Evolutionary conservation across 2,113 vertebrate species (phyloP).

Genomic region (Tenrec ecaudatus): DNA sequence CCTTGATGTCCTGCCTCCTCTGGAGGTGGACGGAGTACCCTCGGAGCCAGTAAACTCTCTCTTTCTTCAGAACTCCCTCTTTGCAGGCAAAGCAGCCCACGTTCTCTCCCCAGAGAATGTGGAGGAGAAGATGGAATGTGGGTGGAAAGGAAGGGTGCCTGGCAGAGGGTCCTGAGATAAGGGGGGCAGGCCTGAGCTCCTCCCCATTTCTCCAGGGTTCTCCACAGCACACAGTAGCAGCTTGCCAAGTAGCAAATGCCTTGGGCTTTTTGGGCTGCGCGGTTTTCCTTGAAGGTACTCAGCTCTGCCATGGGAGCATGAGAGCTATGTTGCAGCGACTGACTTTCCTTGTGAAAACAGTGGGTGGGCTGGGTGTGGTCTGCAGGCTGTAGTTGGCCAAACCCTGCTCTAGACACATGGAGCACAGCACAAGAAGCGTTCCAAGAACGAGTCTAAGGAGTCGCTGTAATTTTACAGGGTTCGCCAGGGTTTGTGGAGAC

Average conservation of each 20-base stretch:
- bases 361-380: background rate
- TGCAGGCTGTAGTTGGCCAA: background rate
- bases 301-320: background rate
- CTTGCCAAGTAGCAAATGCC: background rate
- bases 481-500: background rate
- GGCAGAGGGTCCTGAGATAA: background rate
- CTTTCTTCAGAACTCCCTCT: constrained; percentile 38
- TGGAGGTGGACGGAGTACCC: background rate
- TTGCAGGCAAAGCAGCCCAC: constrained; percentile 29
- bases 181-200: background rate
- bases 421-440: constrained; percentile 16
- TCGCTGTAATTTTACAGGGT: background rate
- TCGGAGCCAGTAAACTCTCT: constrained; percentile 11
- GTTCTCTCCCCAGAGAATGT: background rate
- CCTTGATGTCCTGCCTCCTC: background rate
- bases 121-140: constrained; percentile 17
- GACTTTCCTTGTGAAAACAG: background rate
- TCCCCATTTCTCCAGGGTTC: background rate
- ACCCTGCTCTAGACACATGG: background rate
- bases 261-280: background rate
- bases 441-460: background rate
- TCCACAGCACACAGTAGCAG: background rate
- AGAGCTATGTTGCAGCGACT: background rate
- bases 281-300: background rate
- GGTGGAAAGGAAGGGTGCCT: background rate